Evolutionary conservation across 2,888 invertebrate species (phyloP), one percentile per base, ranked within the genome.

Genomic region (Cerceris rybyensis): DNA sequence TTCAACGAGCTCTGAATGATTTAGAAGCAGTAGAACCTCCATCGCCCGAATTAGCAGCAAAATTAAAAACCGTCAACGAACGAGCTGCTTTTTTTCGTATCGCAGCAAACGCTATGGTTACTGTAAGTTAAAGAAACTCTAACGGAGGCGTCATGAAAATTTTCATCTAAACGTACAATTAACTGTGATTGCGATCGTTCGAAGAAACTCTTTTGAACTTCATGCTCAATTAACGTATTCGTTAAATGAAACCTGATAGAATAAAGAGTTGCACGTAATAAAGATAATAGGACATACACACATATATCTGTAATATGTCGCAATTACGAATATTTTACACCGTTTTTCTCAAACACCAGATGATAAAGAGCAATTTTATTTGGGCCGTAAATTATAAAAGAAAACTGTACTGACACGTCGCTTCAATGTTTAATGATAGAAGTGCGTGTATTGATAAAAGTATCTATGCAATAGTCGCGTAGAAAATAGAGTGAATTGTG

Each of bases 21-120:
- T 92, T 98, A 64, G 97, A 97, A 90, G 94, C 95, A 64, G 95
- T 93, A 73, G 93, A 93, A 70, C 57, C 93, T 88, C 67, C 92
- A 90, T 89, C 95, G 17, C 95, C 95, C 59, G 95, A 95, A 85
- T 93, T 95, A 60, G 94, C 96, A 11, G 95, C 95, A 78, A 96
- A 96, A 90, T 95, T 97, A 69, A 98, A 98, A 93, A 96, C 97
- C 86, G 96, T 98, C 73, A 97, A 97, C 75, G 99, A 99, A 92
- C 94, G 98, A 78, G 98, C 98, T 6, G 98, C 98, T 13, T 94
- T 98, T n/a, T 98, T 99, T 93, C 95, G 98, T 88, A 98, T 98
- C 92, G 97, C 98, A 17, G 98, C 98, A 81, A 98, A 96, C 93
- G 98, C 98, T 68, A 98, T 99, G 98, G 97, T 99, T 90, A 98